These are phyloP conservation scores for Pogonognathellus flavescens DNA, from an alignment of 1,140 invertebrate genomes.

Conservation along the genomic window DNA sequence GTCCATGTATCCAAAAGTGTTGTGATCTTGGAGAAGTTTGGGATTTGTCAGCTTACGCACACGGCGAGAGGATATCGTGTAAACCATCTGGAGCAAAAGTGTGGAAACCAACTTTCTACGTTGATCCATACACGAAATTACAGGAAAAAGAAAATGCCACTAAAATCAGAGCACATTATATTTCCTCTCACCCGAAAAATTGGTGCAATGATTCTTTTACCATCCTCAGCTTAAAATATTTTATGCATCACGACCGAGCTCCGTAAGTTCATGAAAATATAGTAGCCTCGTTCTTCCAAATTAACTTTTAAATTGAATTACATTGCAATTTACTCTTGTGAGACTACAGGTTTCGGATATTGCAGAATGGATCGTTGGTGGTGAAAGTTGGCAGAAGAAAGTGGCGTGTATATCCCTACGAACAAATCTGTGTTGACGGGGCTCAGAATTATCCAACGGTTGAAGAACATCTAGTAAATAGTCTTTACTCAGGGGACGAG, in stretches of 20 bases:
- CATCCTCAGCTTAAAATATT: conserved; percentile 1
- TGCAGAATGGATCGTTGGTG: conserved; percentile 52
- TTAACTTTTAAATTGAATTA: background rate
- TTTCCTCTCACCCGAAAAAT: conserved; percentile 35
- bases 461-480: background rate
- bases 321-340: background rate
- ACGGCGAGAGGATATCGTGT: conserved; percentile 42
- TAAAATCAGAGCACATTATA: conserved; percentile 33
- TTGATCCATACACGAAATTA: conserved; percentile 38
- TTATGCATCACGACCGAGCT: background rate
- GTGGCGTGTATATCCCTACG: conserved; percentile 51
- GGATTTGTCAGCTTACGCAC: conserved; percentile 52
- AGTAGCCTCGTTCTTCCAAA: background rate
- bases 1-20: conserved; percentile 62
- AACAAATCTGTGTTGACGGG: conserved; percentile 58
- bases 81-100: conserved; percentile 37
- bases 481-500: conserved; percentile 2
- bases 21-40: conserved; percentile 60
- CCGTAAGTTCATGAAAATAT: background rate
- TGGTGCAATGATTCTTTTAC: conserved; percentile 7
- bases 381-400: conserved; percentile 51
- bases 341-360: conserved; percentile 58
- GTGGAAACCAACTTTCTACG: conserved; percentile 60
- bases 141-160: background rate
- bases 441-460: conserved; percentile 25